Conservation (phyloP, 2,797 vertebrate species). For the Pseudocheirus occidentalis region DNA sequence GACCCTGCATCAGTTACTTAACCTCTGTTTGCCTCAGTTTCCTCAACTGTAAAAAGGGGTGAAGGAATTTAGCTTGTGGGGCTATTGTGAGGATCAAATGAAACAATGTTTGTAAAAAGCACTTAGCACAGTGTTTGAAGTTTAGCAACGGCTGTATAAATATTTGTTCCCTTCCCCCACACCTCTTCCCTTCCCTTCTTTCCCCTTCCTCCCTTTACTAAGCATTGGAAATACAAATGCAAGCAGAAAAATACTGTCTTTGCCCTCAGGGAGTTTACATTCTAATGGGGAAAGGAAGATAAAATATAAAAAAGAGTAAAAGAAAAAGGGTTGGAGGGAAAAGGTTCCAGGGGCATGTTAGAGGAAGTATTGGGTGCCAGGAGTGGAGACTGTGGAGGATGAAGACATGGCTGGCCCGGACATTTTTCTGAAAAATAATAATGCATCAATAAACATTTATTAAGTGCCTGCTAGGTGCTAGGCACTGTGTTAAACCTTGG, state of each 20-base stretch:
- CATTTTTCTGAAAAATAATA: background rate
- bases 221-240: background rate
- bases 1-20: background rate
- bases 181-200: background rate
- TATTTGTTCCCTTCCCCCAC: background rate
- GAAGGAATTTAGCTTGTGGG: background rate
- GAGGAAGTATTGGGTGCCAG: background rate
- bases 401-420: background rate
- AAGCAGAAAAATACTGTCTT: background rate
- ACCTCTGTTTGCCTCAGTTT: background rate
- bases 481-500: background rate
- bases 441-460: background rate
- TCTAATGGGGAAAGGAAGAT: background rate
- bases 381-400: background rate
- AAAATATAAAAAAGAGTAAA: background rate
- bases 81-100: background rate
- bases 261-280: background rate
- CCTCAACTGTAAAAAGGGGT: background rate
- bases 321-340: background rate
- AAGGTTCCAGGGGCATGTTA: background rate
- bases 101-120: background rate
- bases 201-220: background rate
- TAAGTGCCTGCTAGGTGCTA: background rate
- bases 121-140: background rate
- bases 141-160: background rate